Conservation (phyloP, 2,113 vertebrate species). For the Lepisosteus oculatus region DNA sequence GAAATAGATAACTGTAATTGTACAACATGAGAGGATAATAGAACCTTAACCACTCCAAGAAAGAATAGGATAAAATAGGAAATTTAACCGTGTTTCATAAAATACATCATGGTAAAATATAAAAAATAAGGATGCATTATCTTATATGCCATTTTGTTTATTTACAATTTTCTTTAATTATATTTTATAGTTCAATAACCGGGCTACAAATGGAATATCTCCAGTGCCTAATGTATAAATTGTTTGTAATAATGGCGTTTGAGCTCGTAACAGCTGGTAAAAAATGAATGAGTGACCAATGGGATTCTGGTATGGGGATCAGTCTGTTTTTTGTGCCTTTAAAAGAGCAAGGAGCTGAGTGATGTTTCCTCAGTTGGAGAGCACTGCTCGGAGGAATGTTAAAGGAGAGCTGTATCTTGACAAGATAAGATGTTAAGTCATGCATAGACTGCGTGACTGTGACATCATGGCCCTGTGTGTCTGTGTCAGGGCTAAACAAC, state of each 20-base stretch:
- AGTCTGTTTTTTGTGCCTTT: constrained; percentile 1
- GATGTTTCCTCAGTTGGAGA: not conserved
- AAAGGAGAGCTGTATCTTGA: constrained; percentile 37
- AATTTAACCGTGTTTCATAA: too few species aligned
- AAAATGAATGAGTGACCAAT: not conserved
- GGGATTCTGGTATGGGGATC: not conserved
- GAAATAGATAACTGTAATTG: too few species aligned
- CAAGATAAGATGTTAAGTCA: constrained; percentile 56
- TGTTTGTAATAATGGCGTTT: not conserved
- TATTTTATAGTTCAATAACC: too few species aligned
- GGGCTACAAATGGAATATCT: too few species aligned
- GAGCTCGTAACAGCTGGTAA: constrained; percentile 1
- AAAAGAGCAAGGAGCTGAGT: constrained; percentile 2
- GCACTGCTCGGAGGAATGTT: constrained; percentile 30
- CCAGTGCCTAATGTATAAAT: constrained; percentile 1
- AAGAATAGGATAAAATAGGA: too few species aligned
- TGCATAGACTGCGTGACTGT: constrained; percentile 52
- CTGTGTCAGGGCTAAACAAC: constrained; percentile 22
- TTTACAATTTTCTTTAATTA: too few species aligned
- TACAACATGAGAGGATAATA: too few species aligned
- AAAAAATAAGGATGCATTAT: too few species aligned
- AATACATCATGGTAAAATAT: too few species aligned
- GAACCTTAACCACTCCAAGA: too few species aligned
- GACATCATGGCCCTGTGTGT: constrained; percentile 46
- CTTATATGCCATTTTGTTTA: too few species aligned